Base-by-base conservation (phyloP, 2,797 vertebrate genomes). In the Dryobates pubescens region DNA sequence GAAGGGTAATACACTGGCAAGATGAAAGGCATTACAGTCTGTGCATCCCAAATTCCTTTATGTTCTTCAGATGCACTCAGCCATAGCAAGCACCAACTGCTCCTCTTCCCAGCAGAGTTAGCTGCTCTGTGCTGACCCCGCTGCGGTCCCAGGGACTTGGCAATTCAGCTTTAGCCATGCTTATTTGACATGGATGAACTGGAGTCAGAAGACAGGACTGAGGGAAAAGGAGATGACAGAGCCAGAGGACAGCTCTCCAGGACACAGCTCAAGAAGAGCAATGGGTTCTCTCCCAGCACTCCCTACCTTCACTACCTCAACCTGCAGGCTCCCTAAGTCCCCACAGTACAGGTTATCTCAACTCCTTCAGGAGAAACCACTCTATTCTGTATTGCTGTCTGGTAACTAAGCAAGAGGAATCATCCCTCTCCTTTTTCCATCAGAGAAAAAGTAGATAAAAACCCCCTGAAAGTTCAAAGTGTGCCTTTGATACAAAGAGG, bases 1-100 rank as follows among this genome's bases (percentile, higher is more conserved):
- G 47, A 2, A 57, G 85, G 63, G 61, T 57, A 90, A 77, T 26
- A 10, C 34, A 68, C 26, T 4, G 53, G 51, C 29, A 54, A 85
- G 78, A 89, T 83, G 70, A 85, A 92, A 93, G 73, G n/a, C 53
- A 67, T 30, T 56, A 51, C 82, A 69, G 59, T 17, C 84, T 56
- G 27, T 45, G 78, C 84, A 87, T 86, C 54, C 58, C 86, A 69
- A 56, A 74, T 58, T 79, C 62, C n/a, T 56, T 86, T 30, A 14
- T 15, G 58, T 45, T 68, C 75, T 77, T 47, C 68, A 83, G 70
- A 65, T 0, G 4, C 54, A 23, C 62, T 90, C 72, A 74, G 78
- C 78, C 89, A 62, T 3, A 30, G 72, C 72, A 47, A 73, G 72
- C 34, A 41, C 56, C 83, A 76, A 20, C 10, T 68, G 73, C 76